Percentiles rank a stretch among this genome's conserved stretches.
Evolutionary conservation across 1,140 invertebrate genomes (phyloP).

Genomic region (Maniola jurtina): DNA sequence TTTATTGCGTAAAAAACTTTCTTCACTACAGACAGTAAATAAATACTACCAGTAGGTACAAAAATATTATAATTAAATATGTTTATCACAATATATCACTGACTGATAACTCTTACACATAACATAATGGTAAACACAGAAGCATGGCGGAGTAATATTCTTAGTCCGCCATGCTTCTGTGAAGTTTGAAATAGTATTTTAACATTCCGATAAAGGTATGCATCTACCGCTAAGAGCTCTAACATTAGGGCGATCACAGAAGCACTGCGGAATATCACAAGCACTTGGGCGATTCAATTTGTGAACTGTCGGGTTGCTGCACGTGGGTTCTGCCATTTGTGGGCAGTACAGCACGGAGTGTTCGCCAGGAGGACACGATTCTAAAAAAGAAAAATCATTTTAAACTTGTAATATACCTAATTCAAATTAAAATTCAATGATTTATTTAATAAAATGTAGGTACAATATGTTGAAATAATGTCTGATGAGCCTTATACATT

Average conservation of each 20-base stretch:
- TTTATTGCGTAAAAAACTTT: no score
- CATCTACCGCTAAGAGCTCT: constrained; percentile 3
- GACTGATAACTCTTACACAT: no score
- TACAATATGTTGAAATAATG: no score
- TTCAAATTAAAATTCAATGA: no score
- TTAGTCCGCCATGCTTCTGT: not conserved
- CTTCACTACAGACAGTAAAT: no score
- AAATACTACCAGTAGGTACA: no score
- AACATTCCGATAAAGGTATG: constrained; percentile 2
- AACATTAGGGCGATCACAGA: constrained; percentile 4
- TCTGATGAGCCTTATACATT: no score
- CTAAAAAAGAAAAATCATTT: not conserved
- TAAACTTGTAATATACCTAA: not conserved
- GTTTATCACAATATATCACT: no score
- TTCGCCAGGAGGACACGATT: constrained; percentile 10
- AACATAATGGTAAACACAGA: no score
- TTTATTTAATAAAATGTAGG: no score
- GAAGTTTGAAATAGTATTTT: not conserved
- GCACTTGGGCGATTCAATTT: not conserved
- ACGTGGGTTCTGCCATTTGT: constrained; percentile 8
- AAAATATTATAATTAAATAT: no score
- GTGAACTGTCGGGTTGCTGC: not conserved
- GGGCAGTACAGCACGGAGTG: constrained; percentile 12
- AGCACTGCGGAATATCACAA: constrained; percentile 11
- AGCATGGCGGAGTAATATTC: no score